These are phyloP conservation scores for Cephalopachus bancanus DNA, from an alignment of 2,797 vertebrate species.

Conservation along the genomic window DNA sequence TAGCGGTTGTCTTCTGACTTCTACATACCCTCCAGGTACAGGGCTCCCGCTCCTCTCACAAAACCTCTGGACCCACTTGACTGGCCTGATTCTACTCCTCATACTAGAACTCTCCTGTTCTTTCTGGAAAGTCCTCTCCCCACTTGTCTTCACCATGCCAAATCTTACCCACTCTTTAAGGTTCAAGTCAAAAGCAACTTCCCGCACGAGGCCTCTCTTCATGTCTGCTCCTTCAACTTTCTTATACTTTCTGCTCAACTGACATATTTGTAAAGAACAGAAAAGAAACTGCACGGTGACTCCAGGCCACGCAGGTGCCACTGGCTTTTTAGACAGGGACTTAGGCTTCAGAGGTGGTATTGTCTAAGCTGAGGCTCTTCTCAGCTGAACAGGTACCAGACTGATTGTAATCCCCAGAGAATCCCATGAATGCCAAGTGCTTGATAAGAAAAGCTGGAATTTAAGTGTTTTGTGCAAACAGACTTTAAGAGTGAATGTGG, in stretches of 20 bases:
- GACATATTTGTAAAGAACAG: not conserved
- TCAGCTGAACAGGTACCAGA: not conserved
- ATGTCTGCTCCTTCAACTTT: not conserved
- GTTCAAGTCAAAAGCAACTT: not conserved
- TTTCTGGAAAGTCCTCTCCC: not conserved
- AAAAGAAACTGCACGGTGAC: not conserved
- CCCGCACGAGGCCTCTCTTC: not conserved
- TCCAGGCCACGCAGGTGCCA: fast-evolving
- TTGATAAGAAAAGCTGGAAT: not conserved
- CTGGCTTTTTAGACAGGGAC: not conserved
- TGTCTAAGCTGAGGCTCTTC: not conserved
- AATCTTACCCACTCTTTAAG: not conserved
- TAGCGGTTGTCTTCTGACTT: not conserved
- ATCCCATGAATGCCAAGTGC: not conserved
- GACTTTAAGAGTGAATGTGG: not conserved
- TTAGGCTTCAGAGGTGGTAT: not conserved
- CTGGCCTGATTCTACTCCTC: not conserved
- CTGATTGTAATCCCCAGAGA: not conserved
- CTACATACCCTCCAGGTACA: not conserved
- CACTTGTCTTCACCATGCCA: not conserved
- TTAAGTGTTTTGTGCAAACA: conserved; percentile 14
- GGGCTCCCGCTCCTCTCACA: not conserved
- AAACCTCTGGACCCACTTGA: not conserved
- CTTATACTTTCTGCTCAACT: not conserved
- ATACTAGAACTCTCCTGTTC: not conserved